Conservation (phyloP, 2,113 vertebrate species). For the Delphinapterus leucas region DNA sequence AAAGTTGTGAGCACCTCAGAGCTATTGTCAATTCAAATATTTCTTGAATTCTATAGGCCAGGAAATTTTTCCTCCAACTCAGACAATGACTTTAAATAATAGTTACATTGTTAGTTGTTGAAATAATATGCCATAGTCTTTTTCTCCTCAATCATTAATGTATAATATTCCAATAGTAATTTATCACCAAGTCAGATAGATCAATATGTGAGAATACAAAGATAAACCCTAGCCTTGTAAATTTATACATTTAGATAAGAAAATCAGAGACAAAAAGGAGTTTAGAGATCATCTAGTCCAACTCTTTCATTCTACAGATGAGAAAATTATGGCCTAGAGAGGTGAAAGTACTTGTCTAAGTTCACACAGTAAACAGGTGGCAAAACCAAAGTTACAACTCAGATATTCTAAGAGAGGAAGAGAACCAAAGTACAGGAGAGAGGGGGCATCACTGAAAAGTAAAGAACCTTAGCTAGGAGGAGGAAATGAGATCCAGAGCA, state of each 20-base stretch:
- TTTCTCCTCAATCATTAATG: neutral
- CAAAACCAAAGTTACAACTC: neutral
- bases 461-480: neutral
- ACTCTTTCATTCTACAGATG: neutral
- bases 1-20: neutral
- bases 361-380: neutral
- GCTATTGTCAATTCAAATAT: neutral
- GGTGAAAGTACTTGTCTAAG: neutral
- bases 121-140: constrained; percentile 10
- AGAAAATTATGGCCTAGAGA: neutral
- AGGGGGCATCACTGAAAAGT: neutral
- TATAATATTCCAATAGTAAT: constrained; percentile 20
- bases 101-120: constrained; percentile 42
- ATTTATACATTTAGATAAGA: neutral
- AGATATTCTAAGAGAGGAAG: neutral
- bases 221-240: neutral
- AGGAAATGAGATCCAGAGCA: neutral
- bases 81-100: constrained; percentile 38
- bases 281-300: neutral
- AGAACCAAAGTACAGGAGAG: neutral
- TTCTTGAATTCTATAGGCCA: neutral
- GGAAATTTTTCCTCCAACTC: neutral
- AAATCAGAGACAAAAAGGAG: neutral
- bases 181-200: constrained; percentile 1
- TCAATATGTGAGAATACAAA: neutral